These are phyloP conservation scores for Erebia aethiops DNA, from an alignment of 2,888 invertebrate genomes.

Conservation along the genomic window DNA sequence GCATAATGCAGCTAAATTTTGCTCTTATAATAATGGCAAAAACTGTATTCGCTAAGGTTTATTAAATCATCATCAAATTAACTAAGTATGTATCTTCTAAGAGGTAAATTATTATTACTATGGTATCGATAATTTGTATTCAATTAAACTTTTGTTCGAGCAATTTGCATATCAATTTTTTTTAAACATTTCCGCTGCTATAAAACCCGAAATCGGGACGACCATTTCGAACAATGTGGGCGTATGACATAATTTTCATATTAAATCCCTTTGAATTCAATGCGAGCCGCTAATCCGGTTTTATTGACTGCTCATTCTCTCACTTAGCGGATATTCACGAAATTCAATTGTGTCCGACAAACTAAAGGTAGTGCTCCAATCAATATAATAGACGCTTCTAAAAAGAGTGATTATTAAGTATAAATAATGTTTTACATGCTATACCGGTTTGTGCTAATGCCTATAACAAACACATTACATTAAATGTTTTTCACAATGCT, in stretches of 20 bases:
- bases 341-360: slow-evolving; percentile 57
- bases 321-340: slow-evolving; percentile 71
- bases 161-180: not conserved
- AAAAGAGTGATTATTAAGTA: not conserved
- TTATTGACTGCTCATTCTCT: slow-evolving; percentile 59
- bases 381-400: not conserved
- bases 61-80: no score
- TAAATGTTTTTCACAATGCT: no score
- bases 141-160: not conserved
- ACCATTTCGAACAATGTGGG: slow-evolving; percentile 50
- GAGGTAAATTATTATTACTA: no score
- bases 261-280: slow-evolving; percentile 57
- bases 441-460: no score
- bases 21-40: no score
- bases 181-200: not conserved
- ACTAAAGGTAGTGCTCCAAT: slow-evolving; percentile 34
- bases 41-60: no score
- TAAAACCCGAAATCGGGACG: not conserved
- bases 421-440: no score
- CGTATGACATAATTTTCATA: slow-evolving; percentile 61
- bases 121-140: not conserved
- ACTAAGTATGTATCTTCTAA: no score
- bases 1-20: no score
- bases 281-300: slow-evolving; percentile 53
- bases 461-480: no score